Base-by-base conservation (phyloP, 2,113 vertebrate genomes). In the Melozone crissalis region DNA sequence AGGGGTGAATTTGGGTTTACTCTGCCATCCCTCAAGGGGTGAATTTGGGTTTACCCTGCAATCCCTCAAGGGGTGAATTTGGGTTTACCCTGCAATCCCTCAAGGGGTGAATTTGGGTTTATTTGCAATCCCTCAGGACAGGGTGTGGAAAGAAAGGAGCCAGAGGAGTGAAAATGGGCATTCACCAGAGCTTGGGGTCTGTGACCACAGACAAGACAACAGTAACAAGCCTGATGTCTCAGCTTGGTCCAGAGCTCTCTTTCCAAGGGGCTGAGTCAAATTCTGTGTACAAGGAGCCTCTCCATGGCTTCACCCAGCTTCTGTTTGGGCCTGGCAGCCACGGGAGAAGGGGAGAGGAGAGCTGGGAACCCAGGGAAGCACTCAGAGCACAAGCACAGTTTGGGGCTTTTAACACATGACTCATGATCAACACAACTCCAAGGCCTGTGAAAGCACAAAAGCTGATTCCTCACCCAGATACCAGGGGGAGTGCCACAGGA, bases 101-200 rank as follows among this genome's bases (percentile, higher is more conserved):
- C 19, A 5, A 46, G 47, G 21, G 21, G 39, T 47, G 46, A 47
- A 15, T 26, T 21, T 59, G 66, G 33, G 35, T 23, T 81, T 59
- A 39, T 39, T 39, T 39, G 39, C 39, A 39, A 39, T 39, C 39
- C 16, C 35, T 21, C 13, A 35, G 75, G 39, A 12, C 24, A 47
- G 13, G 7, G 23, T 1, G 1, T 9, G 22, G 37, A 52, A 66
- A 49, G 63, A 54, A 66, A 0, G 2, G 15, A 28, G 13, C 0
- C 30, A 41, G 49, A 27, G 13, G 7, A 47, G 43, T 43, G 44
- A 80, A 47, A 90, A 62, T 2, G 4, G 21, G 12, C 7, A 9
- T 68, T 62, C 37, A 23, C 3, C 9, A 8, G 67, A 59, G 51
- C 73, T 59, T 9, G 13, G 58, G 18, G 1, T 44, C 17, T n/a